phyloP scores from a whole-genome alignment of 2,888 invertebrate species.

The Leucoptera coffeella region DNA sequence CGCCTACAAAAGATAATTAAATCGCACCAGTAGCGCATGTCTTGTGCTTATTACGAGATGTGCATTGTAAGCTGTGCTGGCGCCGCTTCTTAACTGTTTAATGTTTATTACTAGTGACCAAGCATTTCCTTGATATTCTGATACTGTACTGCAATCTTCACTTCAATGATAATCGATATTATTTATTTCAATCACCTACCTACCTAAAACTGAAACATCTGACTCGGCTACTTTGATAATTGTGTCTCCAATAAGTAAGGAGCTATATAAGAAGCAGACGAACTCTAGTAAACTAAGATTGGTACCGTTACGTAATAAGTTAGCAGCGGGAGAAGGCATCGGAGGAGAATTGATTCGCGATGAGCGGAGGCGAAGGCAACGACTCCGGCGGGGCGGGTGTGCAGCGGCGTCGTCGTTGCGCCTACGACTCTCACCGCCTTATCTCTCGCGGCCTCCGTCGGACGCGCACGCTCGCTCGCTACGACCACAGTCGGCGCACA shows the following conservation, averaged over 20 bases:
- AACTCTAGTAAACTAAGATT: neutral
- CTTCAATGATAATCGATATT: too few species aligned
- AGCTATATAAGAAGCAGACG: neutral
- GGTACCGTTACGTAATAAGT: constrained; percentile 41
- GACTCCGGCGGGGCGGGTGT: constrained; percentile 23
- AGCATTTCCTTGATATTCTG: too few species aligned
- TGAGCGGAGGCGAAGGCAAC: constrained; percentile 18
- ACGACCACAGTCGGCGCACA: too few species aligned
- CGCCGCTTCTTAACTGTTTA: too few species aligned
- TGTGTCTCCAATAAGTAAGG: too few species aligned
- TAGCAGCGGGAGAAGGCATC: constrained; percentile 21
- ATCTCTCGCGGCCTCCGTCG: constrained; percentile 52
- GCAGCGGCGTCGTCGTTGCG: constrained; percentile 22
- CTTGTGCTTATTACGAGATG: constrained; percentile 40
- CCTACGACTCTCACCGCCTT: constrained; percentile 49
- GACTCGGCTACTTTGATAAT: too few species aligned
- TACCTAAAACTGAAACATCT: too few species aligned
- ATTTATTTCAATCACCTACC: too few species aligned
- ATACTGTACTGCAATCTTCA: too few species aligned
- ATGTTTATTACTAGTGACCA: too few species aligned
- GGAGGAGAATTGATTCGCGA: constrained; percentile 36
- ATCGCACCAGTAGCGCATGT: too few species aligned
- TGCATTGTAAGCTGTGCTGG: constrained; percentile 39
- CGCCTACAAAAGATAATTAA: too few species aligned
- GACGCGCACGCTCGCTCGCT: constrained; percentile 43